Evolutionary conservation across 2,797 vertebrate species (phyloP), one percentile per base, ranked within the genome.

Genomic region (Rhinella marina): DNA sequence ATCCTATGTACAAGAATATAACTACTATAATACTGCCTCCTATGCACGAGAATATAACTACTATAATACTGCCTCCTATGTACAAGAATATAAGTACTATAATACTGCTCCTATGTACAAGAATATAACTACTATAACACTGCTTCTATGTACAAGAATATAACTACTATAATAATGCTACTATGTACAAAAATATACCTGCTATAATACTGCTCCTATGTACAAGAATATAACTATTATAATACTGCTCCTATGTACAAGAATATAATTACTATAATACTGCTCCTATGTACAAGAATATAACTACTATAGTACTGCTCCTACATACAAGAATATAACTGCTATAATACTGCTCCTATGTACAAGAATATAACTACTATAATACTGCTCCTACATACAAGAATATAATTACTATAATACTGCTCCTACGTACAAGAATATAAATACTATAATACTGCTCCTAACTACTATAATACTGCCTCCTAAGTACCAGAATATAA

Each of bases 381-480:
- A 64, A n/a, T 64, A 64, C 61, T 64, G 61, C 61, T 9, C 66
- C 66, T 70, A 70, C 32, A 6, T 70, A 70, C 66, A 70, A 32
- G 66, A 29, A 70, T 70, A 29, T 70, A 70, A 70, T 13, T 70
- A 70, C 66, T 70, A 70, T 32, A 70, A 70, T 70, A 32, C 66
- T 70, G 27, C 66, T 32, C 27, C 66, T 70, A 70, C 32, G 16
- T 70, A 70, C 66, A 70, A 32, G 59, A 70, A 70, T 70, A 29
- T 70, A 70, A 32, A 14, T 70, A 29, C 66, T 70, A 32, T 70
- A 70, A 29, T 29, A 70, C 66, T 70, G 66, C 27, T 8, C 66
- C 66, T 29, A 70, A 29, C 66, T 70, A 70, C 66, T 70, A 29
- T 70, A 70, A 70, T 70, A 70, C 66, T 70, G 13, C 27, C 27